Evolutionary conservation across 2,888 invertebrate species (phyloP), one percentile per base, ranked within the genome.

Genomic region (Sipha maydis): DNA sequence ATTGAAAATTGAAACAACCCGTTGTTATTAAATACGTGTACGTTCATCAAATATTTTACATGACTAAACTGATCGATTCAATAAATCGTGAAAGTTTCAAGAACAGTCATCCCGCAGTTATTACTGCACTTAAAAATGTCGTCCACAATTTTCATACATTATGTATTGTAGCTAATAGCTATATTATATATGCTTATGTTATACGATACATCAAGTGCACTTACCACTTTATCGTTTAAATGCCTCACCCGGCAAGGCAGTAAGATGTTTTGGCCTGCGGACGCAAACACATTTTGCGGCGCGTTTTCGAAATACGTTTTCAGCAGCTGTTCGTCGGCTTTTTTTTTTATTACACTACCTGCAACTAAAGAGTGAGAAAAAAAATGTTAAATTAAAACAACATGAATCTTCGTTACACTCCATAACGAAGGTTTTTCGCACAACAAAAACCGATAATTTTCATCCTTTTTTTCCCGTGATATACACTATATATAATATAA

Each of bases 161-260:
- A 75, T 75, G 38, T 61, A 84, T 61, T 28, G 75, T 38, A 56
- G 19, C 73, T 73, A 83, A 83, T 34, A 54, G 73, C 71, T 73
- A 34, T 73, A 73, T 56, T 73, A 83, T 73, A 48, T 31, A 73
- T 54, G 61, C 61, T 79, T 61, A 25, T 67, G 61, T 61, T 80
- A 71, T 71, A 83, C 48, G 14, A 83, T 71, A 71, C 83, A 84
- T 76, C 41, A 41, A 84, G 67, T 67, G 77, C 71, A 88, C 86
- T 88, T 88, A 88, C 86, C 86, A 88, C 80, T 80, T 75, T 80
- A 31, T 88, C 80, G 80, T 88, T 88, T 61, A 88, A 78, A 88
- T 88, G 86, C 25, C 86, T 88, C 71, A 88, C 86, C 25, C 86
- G 80, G 31, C 86, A 88, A 25, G 86, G 86, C 73, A 88, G 21